Evolutionary conservation across 2,797 vertebrate species (phyloP).

Genomic region (Silurus aristotelis): DNA sequence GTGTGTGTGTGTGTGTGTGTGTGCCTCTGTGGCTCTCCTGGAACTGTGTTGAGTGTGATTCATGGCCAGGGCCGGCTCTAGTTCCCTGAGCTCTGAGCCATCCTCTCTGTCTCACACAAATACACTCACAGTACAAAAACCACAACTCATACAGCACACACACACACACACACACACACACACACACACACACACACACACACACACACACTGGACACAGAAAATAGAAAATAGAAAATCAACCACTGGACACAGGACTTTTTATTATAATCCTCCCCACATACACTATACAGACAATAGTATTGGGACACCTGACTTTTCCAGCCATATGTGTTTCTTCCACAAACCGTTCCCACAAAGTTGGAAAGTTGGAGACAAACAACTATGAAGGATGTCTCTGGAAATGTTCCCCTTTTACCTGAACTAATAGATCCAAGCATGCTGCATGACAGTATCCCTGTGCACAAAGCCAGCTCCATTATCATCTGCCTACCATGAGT

Average conservation of each 20-base stretch:
- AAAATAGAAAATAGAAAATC: constrained; percentile 40
- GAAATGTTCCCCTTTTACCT: no score
- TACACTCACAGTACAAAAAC: constrained; percentile 9
- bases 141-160: constrained; percentile 22
- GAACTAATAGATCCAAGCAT: no score
- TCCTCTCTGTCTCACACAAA: constrained; percentile 35
- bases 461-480: no score
- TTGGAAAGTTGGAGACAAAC: no score
- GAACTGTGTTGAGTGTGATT: constrained; percentile 55
- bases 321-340: background rate
- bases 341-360: no score
- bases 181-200: constrained; percentile 42
- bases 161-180: constrained; percentile 33
- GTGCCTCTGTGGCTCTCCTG: constrained; percentile 40
- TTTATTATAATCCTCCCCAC: background rate
- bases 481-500: no score
- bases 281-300: no score
- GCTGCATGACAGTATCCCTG: no score
- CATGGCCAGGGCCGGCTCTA: constrained; percentile 60
- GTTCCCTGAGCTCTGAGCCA: constrained; percentile 53
- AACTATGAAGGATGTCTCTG: no score
- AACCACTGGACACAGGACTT: constrained; percentile 6
- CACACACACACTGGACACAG: background rate
- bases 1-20: constrained; percentile 37
- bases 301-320: background rate